phyloP scores from a whole-genome alignment of 2,888 invertebrate genomes.

The Phyllotreta cruciferae region DNA sequence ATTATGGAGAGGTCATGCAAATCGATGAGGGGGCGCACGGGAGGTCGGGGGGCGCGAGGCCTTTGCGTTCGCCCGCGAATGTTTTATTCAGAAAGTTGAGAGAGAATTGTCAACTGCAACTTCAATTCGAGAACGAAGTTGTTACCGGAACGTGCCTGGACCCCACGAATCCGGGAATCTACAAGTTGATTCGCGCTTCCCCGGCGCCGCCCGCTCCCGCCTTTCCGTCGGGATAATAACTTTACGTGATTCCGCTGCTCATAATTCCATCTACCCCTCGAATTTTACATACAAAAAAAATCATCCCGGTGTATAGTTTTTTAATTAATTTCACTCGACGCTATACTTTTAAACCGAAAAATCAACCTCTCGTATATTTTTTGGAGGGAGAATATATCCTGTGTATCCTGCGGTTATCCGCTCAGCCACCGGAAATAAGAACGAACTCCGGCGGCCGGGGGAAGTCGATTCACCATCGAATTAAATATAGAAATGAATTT shows the following conservation, averaged over 20 bases:
- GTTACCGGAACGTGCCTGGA: conserved; percentile 16
- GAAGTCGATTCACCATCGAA: conserved; percentile 49
- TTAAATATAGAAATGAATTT: conserved; percentile 57
- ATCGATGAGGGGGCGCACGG: conserved; percentile 9
- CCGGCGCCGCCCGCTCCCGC: neutral
- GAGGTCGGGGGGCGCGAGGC: neutral
- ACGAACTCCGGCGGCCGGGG: conserved; percentile 40
- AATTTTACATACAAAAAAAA: no score
- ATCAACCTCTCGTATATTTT: no score
- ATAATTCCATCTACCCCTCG: no score
- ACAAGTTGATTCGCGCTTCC: conserved; percentile 15
- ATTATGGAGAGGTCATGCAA: conserved; percentile 17
- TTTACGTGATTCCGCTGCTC: conserved; percentile 5
- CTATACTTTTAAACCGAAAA: no score
- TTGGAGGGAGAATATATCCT: no score
- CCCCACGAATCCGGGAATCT: conserved; percentile 12
- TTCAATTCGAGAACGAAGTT: conserved; percentile 16
- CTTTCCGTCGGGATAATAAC: conserved; percentile 8
- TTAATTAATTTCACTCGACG: no score
- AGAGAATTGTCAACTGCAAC: conserved; percentile 22
- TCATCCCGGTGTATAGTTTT: no score
- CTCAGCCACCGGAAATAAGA: conserved; percentile 43
- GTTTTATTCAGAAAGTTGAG: conserved; percentile 18
- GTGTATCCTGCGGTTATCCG: no score
- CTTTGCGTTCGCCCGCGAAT: conserved; percentile 8